Evolutionary conservation across 2,888 invertebrate species (phyloP).

Genomic region (Meiosimyza platycephala): DNA sequence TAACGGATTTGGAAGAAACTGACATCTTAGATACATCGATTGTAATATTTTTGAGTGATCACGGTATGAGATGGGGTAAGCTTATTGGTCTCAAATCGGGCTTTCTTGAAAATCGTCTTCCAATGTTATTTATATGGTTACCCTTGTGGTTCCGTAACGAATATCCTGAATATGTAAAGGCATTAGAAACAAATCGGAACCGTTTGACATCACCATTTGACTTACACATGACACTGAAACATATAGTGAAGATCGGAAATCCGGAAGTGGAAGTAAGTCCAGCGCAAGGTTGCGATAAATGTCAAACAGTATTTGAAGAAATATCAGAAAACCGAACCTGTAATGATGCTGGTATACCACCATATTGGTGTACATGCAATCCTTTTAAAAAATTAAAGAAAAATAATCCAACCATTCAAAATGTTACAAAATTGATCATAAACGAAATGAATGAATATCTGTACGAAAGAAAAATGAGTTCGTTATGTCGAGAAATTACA

Average conservation of each 20-base stretch:
- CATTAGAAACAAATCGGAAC: constrained; percentile 72
- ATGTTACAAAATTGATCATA: constrained; percentile 40
- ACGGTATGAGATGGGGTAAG: constrained; percentile 80
- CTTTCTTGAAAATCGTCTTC: constrained; percentile 82
- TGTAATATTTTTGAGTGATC: constrained; percentile 80
- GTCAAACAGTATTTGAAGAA: constrained; percentile 74
- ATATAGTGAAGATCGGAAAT: constrained; percentile 69
- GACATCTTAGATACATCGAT: constrained; percentile 75
- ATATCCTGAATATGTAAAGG: constrained; percentile 69
- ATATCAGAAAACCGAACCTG: constrained; percentile 75
- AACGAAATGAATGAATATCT: constrained; percentile 52
- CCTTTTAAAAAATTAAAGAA: constrained; percentile 64
- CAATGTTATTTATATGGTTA: constrained; percentile 76
- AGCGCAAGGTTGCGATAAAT: constrained; percentile 71
- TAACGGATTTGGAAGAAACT: constrained; percentile 70
- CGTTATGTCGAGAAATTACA: constrained; percentile 46
- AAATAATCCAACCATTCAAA: constrained; percentile 22
- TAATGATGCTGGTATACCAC: constrained; percentile 73
- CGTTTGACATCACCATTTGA: constrained; percentile 80
- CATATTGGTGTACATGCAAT: constrained; percentile 82
- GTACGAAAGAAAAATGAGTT: constrained; percentile 44
- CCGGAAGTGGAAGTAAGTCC: constrained; percentile 46
- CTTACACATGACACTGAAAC: constrained; percentile 75
- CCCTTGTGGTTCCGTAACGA: constrained; percentile 73
- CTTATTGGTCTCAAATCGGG: constrained; percentile 75